Conservation (phyloP, 1,140 invertebrate genomes). For the Cryptotermes secundus region DNA sequence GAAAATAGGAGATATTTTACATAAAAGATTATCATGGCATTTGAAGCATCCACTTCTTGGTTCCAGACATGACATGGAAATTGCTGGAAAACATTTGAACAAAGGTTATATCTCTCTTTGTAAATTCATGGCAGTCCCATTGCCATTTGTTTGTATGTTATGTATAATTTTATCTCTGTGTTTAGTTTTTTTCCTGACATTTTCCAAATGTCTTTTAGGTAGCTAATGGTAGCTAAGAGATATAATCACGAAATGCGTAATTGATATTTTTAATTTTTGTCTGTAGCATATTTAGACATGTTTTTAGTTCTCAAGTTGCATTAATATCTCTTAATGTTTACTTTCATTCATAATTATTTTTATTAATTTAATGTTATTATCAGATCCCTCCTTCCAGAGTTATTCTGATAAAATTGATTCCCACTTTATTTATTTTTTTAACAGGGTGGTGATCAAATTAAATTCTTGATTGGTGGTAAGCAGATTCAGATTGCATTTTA, state of each 20-base stretch:
- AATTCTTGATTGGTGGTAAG: too few relatives aligned
- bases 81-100: background rate
- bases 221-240: slow-evolving; percentile 12
- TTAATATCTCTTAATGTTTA: background rate
- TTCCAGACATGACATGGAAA: background rate
- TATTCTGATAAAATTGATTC: background rate
- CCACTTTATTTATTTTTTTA: background rate
- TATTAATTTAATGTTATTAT: slow-evolving; percentile 15
- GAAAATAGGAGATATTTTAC: too few relatives aligned
- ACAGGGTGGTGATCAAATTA: background rate
- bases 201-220: slow-evolving; percentile 3
- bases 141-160: background rate
- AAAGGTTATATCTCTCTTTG: background rate
- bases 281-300: slow-evolving; percentile 9
- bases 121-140: background rate
- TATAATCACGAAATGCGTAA: background rate
- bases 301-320: background rate
- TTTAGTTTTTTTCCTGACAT: background rate
- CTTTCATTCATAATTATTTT: background rate
- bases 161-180: background rate
- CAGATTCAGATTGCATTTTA: too few relatives aligned
- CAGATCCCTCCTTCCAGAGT: background rate
- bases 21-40: too few relatives aligned
- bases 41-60: too few relatives aligned
- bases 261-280: slow-evolving; percentile 19